Conservation (phyloP, 2,113 vertebrate genomes). For the Chaetops frenatus region DNA sequence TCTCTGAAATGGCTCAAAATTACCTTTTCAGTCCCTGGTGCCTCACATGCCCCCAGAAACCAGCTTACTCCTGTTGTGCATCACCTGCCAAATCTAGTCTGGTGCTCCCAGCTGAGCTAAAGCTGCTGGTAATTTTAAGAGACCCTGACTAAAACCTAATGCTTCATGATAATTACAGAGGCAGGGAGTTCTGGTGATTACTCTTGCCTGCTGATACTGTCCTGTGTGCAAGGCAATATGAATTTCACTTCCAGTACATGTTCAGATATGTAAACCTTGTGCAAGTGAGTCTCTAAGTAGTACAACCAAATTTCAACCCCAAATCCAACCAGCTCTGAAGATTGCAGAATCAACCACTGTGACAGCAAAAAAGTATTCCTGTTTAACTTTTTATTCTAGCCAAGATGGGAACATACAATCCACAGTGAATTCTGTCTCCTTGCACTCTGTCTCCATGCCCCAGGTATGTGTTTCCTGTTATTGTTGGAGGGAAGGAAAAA, state of each 20-base stretch:
- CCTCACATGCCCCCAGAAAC: rapidly evolving
- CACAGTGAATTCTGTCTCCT: neutral
- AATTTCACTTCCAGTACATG: rapidly evolving
- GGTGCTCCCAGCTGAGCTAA: neutral
- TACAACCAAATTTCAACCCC: neutral
- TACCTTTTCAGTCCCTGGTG: neutral
- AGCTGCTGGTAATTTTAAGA: neutral
- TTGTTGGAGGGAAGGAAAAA: neutral
- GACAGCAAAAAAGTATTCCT: neutral
- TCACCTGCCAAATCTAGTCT: neutral
- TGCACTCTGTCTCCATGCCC: neutral
- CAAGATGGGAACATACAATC: neutral
- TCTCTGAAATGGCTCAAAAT: neutral
- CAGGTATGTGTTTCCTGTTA: neutral
- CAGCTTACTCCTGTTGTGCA: neutral
- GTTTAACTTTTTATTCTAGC: neutral
- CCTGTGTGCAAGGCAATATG: neutral
- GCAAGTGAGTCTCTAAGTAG: neutral
- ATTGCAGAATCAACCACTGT: neutral
- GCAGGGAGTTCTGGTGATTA: neutral
- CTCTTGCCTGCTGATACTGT: neutral
- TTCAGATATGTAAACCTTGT: neutral
- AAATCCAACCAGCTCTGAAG: neutral
- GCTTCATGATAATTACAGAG: neutral
- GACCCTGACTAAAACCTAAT: neutral